Evolutionary conservation across 2,113 vertebrate species (phyloP).

Genomic region (Hucho hucho): DNA sequence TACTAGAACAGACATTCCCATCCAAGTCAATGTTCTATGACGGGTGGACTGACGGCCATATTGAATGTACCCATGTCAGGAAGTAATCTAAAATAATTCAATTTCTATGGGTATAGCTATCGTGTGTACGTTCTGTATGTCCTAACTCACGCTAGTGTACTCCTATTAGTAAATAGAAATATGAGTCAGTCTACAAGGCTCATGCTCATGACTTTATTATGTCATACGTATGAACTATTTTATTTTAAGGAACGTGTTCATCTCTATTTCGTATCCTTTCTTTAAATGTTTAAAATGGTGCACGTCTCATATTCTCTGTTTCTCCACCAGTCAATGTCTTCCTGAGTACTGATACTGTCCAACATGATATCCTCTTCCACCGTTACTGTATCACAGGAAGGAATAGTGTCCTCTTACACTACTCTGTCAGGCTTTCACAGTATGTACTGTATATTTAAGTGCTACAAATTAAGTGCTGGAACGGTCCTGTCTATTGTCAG

Average conservation of each 20-base stretch:
- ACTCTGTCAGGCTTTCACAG: conserved; percentile 71
- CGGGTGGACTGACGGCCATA: background rate
- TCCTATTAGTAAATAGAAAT: conserved; percentile 41
- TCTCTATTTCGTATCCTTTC: no score
- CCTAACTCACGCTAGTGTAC: conserved; percentile 45
- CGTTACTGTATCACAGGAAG: background rate
- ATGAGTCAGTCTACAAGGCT: conserved; percentile 41
- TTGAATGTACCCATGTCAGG: background rate
- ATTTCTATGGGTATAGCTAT: conserved; percentile 1
- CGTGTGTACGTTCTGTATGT: conserved; percentile 38
- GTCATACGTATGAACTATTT: conserved; percentile 21
- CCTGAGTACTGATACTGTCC: conserved; percentile 50
- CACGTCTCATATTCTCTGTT: background rate
- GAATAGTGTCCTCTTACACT: conserved; percentile 31
- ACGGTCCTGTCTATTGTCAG: conserved; percentile 56
- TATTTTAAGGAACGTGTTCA: conserved; percentile 7
- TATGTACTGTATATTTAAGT: conserved; percentile 73
- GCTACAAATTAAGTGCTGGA: conserved; percentile 82
- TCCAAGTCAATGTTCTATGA: conserved; percentile 15
- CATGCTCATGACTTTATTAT: conserved; percentile 38
- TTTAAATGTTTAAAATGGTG: background rate
- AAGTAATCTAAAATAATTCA: background rate
- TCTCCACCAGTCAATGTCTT: conserved; percentile 41
- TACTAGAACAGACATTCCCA: background rate
- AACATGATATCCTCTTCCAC: conserved; percentile 15